Conservation (phyloP, 2,797 vertebrate species). For the Odontamblyopus rebecca region DNA sequence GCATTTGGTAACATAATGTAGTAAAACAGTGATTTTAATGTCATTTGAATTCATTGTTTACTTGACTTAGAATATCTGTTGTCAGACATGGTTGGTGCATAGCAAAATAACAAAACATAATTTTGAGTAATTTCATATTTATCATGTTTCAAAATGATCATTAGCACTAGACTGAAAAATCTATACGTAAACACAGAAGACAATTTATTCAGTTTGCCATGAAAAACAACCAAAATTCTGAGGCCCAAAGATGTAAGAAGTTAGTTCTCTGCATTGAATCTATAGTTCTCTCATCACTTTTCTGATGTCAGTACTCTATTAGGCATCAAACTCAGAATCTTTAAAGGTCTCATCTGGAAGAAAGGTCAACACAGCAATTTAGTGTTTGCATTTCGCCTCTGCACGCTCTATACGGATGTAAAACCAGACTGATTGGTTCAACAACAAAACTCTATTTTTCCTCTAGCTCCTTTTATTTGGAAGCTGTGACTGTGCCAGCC, state of each 20-base stretch:
- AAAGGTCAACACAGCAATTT: conserved; percentile 12
- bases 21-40: too few species aligned
- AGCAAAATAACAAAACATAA: too few species aligned
- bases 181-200: too few species aligned
- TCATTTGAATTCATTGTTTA: too few species aligned
- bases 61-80: too few species aligned
- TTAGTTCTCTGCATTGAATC: too few species aligned
- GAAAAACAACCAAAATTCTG: background rate
- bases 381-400: background rate
- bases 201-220: too few species aligned
- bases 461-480: conserved; percentile 18
- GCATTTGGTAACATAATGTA: too few species aligned
- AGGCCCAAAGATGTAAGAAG: background rate
- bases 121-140: too few species aligned
- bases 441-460: conserved; percentile 5
- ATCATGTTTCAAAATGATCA: too few species aligned
- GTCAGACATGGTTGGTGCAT: too few species aligned
- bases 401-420: background rate
- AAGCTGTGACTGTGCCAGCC: conserved; percentile 27
- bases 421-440: background rate
- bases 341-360: conserved; percentile 18
- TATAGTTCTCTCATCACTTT: background rate
- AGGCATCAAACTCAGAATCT: conserved; percentile 43
- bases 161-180: too few species aligned
- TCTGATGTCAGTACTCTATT: conserved; percentile 26